These are phyloP conservation scores for Sminthurinus signatus DNA, from an alignment of 1,140 invertebrate species.

Conservation along the genomic window DNA sequence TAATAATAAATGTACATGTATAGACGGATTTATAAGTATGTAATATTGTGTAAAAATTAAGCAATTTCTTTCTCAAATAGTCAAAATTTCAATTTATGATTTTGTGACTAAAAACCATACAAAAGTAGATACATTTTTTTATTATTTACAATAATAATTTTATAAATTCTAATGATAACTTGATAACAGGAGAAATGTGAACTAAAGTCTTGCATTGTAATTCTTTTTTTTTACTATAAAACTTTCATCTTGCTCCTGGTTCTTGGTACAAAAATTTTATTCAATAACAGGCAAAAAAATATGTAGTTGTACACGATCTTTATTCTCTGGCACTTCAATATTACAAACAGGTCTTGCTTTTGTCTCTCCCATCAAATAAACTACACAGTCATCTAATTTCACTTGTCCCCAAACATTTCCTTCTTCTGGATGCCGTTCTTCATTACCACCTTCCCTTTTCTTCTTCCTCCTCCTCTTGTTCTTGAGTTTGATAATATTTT, in stretches of 20 bases:
- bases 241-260: not conserved
- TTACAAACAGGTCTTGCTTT: constrained; percentile 25
- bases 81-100: not conserved
- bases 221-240: no score
- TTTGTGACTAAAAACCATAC: not conserved
- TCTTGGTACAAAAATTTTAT: no score
- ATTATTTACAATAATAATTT: not conserved
- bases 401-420: constrained; percentile 22
- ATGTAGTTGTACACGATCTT: constrained; percentile 30
- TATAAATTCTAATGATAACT: not conserved
- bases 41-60: no score
- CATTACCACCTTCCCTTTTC: not conserved
- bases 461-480: not conserved
- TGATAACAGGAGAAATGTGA: not conserved
- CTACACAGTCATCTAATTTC: constrained; percentile 27
- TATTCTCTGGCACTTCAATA: constrained; percentile 28
- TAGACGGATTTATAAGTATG: no score
- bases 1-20: no score
- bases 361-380: constrained; percentile 34
- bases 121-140: not conserved
- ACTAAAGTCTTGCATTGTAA: no score
- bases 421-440: not conserved
- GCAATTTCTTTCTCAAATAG: not conserved
- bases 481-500: not conserved
- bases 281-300: constrained; percentile 33